Conservation (phyloP, 2,113 vertebrate genomes). For the Otus sunia region DNA sequence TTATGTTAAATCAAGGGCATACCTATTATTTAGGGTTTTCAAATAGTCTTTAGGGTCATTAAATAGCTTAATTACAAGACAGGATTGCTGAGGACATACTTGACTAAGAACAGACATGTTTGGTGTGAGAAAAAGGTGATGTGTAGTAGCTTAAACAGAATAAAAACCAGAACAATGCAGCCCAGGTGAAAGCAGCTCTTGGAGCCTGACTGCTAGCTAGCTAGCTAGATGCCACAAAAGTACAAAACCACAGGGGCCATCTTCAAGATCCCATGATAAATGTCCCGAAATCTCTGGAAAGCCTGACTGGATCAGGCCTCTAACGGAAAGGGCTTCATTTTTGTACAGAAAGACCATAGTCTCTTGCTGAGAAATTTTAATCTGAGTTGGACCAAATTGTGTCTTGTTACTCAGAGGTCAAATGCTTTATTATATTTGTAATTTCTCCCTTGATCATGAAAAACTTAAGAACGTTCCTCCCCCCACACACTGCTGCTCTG, state of each 20-base stretch:
- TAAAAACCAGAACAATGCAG: neutral
- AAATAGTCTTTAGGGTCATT: constrained; percentile 26
- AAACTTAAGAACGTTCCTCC: neutral
- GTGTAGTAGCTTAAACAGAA: neutral
- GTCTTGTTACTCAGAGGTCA: neutral
- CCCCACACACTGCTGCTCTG: neutral
- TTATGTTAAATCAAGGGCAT: constrained; percentile 36
- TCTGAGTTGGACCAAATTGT: neutral
- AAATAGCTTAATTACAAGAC: constrained; percentile 18
- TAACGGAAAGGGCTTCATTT: neutral
- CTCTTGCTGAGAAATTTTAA: neutral
- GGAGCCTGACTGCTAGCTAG: neutral
- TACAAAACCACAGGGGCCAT: neutral
- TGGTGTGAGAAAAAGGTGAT: neutral
- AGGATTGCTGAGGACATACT: neutral
- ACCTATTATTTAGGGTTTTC: constrained; percentile 34
- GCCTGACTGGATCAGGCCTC: neutral
- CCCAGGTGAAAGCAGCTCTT: neutral
- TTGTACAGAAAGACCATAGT: neutral
- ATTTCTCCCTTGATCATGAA: neutral
- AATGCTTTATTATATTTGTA: neutral
- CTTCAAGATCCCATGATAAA: neutral
- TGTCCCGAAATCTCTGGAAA: neutral
- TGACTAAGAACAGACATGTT: neutral
- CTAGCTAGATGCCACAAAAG: neutral